These are phyloP conservation scores for Machimus rusticus DNA, from an alignment of 2,888 invertebrate species.

Conservation along the genomic window DNA sequence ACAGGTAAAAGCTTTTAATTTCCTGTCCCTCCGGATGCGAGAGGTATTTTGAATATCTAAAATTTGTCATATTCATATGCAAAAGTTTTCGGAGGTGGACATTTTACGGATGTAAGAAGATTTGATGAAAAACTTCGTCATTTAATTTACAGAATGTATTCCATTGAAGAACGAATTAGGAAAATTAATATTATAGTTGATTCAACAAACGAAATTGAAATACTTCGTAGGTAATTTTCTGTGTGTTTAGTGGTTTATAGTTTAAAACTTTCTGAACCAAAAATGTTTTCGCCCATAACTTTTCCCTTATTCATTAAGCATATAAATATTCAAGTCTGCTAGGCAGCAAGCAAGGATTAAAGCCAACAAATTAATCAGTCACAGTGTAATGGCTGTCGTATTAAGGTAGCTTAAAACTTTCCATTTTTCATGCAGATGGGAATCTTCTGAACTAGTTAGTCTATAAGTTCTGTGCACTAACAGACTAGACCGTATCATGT, in stretches of 20 bases:
- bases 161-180: neutral
- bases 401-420: no score
- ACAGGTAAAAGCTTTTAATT: slow-evolving; percentile 25
- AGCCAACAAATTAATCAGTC: no score
- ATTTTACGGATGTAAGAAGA: neutral
- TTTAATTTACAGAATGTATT: neutral
- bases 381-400: no score
- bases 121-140: neutral
- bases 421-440: no score
- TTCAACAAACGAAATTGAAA: neutral
- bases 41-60: neutral
- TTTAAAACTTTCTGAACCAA: neutral
- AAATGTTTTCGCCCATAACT: neutral
- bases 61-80: neutral
- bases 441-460: no score
- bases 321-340: neutral
- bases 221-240: neutral
- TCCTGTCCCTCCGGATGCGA: neutral
- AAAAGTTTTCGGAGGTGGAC: neutral
- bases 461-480: no score
- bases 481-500: no score
- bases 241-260: neutral
- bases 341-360: no score
- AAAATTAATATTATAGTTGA: neutral
- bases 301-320: neutral